A percentile compares a stretch with the other conserved stretches of the same genome.
Conservation (phyloP, 2,888 invertebrate species). For the Drosophila anomalipes region DNA sequence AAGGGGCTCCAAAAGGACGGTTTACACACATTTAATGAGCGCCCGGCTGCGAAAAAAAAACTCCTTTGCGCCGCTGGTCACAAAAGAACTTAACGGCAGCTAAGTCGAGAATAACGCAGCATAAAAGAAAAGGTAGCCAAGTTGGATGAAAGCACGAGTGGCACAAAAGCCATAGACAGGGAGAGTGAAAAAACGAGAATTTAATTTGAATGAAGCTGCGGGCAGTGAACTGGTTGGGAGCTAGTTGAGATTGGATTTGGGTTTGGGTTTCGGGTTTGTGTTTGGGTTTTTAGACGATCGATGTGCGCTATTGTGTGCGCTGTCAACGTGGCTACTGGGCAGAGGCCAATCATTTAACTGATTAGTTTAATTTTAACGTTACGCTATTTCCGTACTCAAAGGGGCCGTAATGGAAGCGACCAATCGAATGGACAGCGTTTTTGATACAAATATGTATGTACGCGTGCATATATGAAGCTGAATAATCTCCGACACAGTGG, state of each 20-base stretch:
- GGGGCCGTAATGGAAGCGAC: slow-evolving; percentile 28
- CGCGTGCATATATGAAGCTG: not conserved
- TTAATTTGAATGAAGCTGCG: slow-evolving; percentile 43
- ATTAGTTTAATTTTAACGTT: slow-evolving; percentile 78
- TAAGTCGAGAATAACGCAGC: slow-evolving; percentile 26
- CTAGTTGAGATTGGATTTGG: not conserved
- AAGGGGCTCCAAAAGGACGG: slow-evolving; percentile 41
- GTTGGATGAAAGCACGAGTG: slow-evolving; percentile 37
- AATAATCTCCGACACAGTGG: slow-evolving; percentile 31
- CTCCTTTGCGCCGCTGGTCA: slow-evolving; percentile 43
- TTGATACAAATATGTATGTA: not conserved
- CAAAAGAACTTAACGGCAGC: slow-evolving; percentile 42
- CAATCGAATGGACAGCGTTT: slow-evolving; percentile 25
- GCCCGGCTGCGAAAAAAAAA: slow-evolving; percentile 28
- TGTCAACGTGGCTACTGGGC: slow-evolving; percentile 49
- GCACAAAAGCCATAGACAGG: not conserved
- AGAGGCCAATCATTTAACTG: slow-evolving; percentile 79
- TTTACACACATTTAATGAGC: slow-evolving; percentile 66
- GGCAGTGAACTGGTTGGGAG: slow-evolving; percentile 1
- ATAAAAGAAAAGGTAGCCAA: slow-evolving; percentile 60
- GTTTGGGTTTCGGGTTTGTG: not conserved
- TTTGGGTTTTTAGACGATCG: slow-evolving; percentile 30
- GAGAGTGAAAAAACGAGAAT: slow-evolving; percentile 39
- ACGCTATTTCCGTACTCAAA: slow-evolving; percentile 72
- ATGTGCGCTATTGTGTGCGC: slow-evolving; percentile 59